A percentile compares a stretch with the other conserved stretches of the same genome.
phyloP scores from a whole-genome alignment of 2,888 invertebrate genomes.

The Eupithecia vulgata region DNA sequence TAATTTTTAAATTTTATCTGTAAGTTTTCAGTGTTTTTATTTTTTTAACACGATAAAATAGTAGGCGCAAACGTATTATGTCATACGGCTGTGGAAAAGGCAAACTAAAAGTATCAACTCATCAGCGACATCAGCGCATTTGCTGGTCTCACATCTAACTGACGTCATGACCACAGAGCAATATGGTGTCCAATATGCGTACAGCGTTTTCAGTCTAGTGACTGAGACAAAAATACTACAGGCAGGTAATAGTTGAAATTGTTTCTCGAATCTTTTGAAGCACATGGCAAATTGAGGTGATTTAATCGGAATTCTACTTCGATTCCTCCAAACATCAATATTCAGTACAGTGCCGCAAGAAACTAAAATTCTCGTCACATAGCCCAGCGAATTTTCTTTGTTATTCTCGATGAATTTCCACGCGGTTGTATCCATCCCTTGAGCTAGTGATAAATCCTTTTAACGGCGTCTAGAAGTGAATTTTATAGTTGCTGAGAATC shows the following conservation, averaged over 20 bases:
- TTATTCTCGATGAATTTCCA: conserved; percentile 16
- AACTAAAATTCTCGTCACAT: conserved; percentile 10
- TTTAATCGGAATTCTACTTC: neutral
- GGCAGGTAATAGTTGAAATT: neutral
- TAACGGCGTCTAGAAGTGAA: conserved; percentile 21
- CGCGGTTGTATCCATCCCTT: conserved; percentile 12
- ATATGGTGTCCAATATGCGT: too few species aligned
- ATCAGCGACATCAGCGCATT: too few species aligned
- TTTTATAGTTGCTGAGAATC: conserved; percentile 21
- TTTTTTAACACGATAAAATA: too few species aligned
- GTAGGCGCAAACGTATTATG: too few species aligned
- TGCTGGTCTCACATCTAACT: too few species aligned
- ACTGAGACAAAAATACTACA: too few species aligned
- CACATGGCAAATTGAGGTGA: neutral
- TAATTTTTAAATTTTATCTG: too few species aligned
- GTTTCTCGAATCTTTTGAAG: neutral
- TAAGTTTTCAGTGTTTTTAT: too few species aligned
- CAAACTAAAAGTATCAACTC: too few species aligned
- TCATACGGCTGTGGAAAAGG: too few species aligned
- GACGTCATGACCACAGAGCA: too few species aligned
- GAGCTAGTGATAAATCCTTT: conserved; percentile 24
- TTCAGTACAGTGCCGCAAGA: conserved; percentile 8
- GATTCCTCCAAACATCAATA: conserved; percentile 11
- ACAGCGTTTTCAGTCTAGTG: too few species aligned
- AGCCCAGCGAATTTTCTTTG: neutral